These are phyloP conservation scores for Ornithorhynchus anatinus DNA, from an alignment of 2,113 vertebrate species.

Conservation along the genomic window DNA sequence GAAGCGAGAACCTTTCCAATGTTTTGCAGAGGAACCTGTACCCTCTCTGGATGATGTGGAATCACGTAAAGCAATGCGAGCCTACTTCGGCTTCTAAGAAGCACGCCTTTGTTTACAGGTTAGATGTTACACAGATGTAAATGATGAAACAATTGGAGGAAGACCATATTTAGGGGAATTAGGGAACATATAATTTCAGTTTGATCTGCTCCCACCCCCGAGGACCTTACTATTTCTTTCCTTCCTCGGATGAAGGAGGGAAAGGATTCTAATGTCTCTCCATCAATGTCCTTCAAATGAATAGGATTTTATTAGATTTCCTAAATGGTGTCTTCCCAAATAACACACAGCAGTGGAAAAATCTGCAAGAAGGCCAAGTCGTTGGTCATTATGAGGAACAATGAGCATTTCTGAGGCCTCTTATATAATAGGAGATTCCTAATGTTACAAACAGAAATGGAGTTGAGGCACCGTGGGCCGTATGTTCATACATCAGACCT, in stretches of 20 bases:
- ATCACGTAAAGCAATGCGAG: constrained; percentile 48
- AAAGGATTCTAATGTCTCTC: constrained; percentile 1
- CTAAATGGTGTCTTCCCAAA: constrained; percentile 29
- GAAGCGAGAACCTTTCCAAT: constrained; percentile 28
- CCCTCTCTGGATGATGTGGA: constrained; percentile 16
- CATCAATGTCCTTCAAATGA: constrained; percentile 29
- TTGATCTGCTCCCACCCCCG: background rate
- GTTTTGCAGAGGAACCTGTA: constrained; percentile 20
- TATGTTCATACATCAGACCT: constrained; percentile 28
- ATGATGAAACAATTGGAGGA: constrained; percentile 16
- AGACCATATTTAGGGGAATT: background rate
- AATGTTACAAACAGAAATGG: constrained; percentile 10
- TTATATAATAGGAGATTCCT: background rate
- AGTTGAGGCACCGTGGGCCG: constrained; percentile 2
- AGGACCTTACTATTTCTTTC: constrained; percentile 11
- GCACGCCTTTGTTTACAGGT: constrained; percentile 18
- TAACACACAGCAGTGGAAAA: background rate
- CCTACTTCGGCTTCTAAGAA: background rate
- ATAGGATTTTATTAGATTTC: constrained; percentile 22
- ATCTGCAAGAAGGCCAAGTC: constrained; percentile 29
- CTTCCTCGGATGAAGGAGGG: constrained; percentile 24
- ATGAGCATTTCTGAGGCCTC: constrained; percentile 4
- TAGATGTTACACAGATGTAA: constrained; percentile 37
- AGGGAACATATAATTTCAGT: constrained; percentile 8
- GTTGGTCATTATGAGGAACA: constrained; percentile 16